These are phyloP conservation scores for Monopterus albus DNA, from an alignment of 2,113 vertebrate species.

Conservation along the genomic window DNA sequence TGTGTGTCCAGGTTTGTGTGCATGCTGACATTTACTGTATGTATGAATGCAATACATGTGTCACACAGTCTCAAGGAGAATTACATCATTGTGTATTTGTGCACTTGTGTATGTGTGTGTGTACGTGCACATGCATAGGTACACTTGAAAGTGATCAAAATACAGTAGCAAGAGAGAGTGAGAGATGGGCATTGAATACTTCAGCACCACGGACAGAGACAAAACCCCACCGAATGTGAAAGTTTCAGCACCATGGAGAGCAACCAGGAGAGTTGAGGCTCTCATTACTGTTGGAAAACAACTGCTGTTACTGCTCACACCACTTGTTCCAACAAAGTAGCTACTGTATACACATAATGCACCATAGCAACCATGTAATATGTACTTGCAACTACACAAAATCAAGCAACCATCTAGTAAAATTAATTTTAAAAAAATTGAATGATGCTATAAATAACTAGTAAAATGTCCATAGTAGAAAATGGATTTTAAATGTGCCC, in stretches of 20 bases:
- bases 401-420: background rate
- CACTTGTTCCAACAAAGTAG: background rate
- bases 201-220: slow-evolving; percentile 38
- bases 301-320: background rate
- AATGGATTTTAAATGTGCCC: background rate
- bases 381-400: background rate
- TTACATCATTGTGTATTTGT: too few relatives aligned
- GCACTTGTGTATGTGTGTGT: too few relatives aligned
- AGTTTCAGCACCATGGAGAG: slow-evolving; percentile 56
- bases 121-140: too few relatives aligned
- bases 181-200: background rate
- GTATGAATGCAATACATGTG: too few relatives aligned
- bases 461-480: background rate
- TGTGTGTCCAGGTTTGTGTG: background rate
- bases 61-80: too few relatives aligned
- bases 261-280: background rate
- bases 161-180: background rate
- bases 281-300: background rate
- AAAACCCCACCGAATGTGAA: background rate
- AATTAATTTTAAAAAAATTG: too few relatives aligned
- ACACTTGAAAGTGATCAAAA: background rate
- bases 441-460: too few relatives aligned
- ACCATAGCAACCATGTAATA: background rate
- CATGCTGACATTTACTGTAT: too few relatives aligned
- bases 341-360: background rate